Evolutionary conservation across 2,113 vertebrate genomes (phyloP).

Genomic region (Takifugu bimaculatus): DNA sequence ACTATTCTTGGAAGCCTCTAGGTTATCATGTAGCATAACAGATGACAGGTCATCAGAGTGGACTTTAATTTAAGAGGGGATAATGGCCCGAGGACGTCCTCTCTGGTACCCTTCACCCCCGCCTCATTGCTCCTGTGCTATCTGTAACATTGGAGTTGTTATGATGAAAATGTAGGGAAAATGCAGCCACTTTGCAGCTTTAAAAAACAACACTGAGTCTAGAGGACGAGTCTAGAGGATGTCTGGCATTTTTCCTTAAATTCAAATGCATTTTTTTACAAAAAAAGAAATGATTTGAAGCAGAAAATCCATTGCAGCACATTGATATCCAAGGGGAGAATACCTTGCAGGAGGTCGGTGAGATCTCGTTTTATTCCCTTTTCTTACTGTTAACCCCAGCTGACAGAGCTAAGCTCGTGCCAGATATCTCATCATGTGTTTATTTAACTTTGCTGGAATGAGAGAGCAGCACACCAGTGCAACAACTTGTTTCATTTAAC

Average conservation of each 20-base stretch:
- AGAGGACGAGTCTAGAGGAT: background rate
- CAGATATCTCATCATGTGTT: constrained; percentile 45
- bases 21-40: constrained; percentile 42
- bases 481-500: constrained; percentile 44
- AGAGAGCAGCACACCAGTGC: constrained; percentile 11
- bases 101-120: constrained; percentile 17
- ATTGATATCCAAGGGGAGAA: background rate
- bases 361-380: background rate
- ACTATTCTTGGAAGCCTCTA: constrained; percentile 68
- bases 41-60: constrained; percentile 57
- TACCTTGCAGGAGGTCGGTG: constrained; percentile 1
- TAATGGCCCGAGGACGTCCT: constrained; percentile 44
- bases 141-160: constrained; percentile 36
- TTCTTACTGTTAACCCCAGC: constrained; percentile 18
- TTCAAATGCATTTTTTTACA: too few relatives aligned
- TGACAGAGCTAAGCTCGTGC: constrained; percentile 18
- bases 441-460: constrained; percentile 23
- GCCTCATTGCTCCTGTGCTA: constrained; percentile 11
- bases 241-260: too few relatives aligned
- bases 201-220: too few relatives aligned
- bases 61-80: constrained; percentile 55
- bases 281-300: too few relatives aligned
- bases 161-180: constrained; percentile 33
- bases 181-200: background rate
- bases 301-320: too few relatives aligned